Evolutionary conservation across 2,113 vertebrate genomes (phyloP), one percentile per base, ranked within the genome.

Genomic region (Gallinago media): DNA sequence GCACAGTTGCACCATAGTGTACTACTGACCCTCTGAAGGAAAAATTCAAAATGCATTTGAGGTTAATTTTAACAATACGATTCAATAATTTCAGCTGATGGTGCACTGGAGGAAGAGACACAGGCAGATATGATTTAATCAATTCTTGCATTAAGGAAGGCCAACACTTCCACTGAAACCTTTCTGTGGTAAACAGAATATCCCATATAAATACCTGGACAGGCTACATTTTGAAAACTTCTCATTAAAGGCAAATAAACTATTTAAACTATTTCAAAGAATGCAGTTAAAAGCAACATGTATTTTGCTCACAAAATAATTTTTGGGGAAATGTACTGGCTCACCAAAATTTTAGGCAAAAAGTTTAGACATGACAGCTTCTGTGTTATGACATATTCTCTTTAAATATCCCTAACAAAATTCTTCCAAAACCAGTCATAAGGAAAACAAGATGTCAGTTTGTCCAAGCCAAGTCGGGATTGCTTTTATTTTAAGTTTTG

Each of bases 221-320:
- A 77, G 25, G 11, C 29, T 47, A 63, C 8, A 5, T 49, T 73
- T 70, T 5, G 1, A 70, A 77, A 88, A 84, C 22, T 15, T 91
- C 40, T 79, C 40, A 44, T 47, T 76, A 68, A 75, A 90, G 54
- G 19, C 26, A 89, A 55, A 29, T 76, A 59, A 89, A 72, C 31
- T 17, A 65, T 78, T 92, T 76, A 59, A 89, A 72, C 31, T 17
- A 65, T 78, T 92, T 80, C 49, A 85, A 83, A 85, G 8, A 46
- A 88, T 1, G 2, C 79, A 75, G 34, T 31, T 6, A 8, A 34
- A 88, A 85, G 40, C 12, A 90, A 63, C 12, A 38, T 0, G 0
- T 16, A 32, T 36, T 88, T 65, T 65, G 15, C 40, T 85, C 59
- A 82, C 16, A 47, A 72, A 82, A 75, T 31, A 5, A 62, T 36